Evolutionary conservation across 1,140 invertebrate genomes (phyloP), one percentile per base, ranked within the genome.

Genomic region (Pseudomyrmex cubaensis): DNA sequence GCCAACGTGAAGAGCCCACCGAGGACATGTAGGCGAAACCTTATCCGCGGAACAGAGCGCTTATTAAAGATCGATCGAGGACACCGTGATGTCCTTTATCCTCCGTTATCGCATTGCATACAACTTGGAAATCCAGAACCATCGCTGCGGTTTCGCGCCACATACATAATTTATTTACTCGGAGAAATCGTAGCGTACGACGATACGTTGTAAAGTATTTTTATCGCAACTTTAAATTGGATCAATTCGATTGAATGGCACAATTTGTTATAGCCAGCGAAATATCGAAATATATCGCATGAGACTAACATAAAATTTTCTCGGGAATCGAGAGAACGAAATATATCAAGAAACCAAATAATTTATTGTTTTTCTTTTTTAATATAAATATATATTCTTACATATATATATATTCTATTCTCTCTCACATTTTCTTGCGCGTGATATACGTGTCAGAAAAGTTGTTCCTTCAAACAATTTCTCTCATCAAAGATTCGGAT

Each of bases 61-160:
- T 90, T 88, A 85, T 91, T 90, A 91, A 90, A 85, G 87, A 91
- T 91, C 90, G 89, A 91, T 91, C 87, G 85, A 74, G 72, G 76
- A 74, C 85, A 83, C 62, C 75, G 85, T 85, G 78, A 85, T 62
- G 75, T 82, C 76, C 82, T 84, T 85, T 86, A 64, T 84, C 84
- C 84, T 62, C 35, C 89, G 70, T 90, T 85, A 77, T 86, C 83
- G 75, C 85, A 88, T 90, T 76, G 85, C 84, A 86, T 85, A 88
- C 85, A 70, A 80, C 85, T 35, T 59, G 82, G 44, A 85, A 67
- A 76, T 22, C 46, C 44, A 57, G 22, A 74, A 83, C 82, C 86
- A 48, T 64, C 35, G 84, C 73, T 82, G 57, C 85, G 52, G 61
- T 57, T 46, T 25, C 73, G 54, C 73, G 54, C 52, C 15, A 66